A percentile compares a stretch with the other conserved stretches of the same genome.
Evolutionary conservation across 1,140 invertebrate genomes (phyloP).

Genomic region (Micrasema longulum): DNA sequence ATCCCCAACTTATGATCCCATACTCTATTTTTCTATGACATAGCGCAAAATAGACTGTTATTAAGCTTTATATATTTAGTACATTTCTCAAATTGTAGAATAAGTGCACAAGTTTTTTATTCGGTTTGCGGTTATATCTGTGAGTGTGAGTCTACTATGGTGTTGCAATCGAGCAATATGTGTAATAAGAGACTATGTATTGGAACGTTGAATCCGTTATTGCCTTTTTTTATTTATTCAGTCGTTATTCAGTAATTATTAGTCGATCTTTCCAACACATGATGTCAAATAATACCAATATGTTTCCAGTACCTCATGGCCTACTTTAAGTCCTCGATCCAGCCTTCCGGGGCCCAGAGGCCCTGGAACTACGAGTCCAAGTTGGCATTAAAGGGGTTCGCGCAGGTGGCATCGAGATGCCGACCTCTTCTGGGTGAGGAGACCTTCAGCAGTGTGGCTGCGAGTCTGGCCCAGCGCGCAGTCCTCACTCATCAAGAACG

Average conservation of each 20-base stretch:
- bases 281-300: no score
- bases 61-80: no score
- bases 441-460: conserved; percentile 29
- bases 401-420: conserved; percentile 38
- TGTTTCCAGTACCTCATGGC: conserved; percentile 50
- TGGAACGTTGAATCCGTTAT: background rate
- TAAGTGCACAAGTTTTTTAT: no score
- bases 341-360: background rate
- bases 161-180: no score
- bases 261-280: background rate
- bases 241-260: background rate
- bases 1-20: no score
- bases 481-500: conserved; percentile 20
- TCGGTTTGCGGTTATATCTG: no score
- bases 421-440: conserved; percentile 28
- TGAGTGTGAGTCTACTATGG: no score
- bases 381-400: conserved; percentile 43
- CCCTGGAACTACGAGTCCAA: conserved; percentile 20
- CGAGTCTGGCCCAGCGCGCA: conserved; percentile 43
- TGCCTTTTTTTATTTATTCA: background rate
- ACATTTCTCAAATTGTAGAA: no score
- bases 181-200: no score
- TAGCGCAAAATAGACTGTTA: no score
- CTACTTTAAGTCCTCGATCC: conserved; percentile 43
- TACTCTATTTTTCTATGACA: no score